Evolutionary conservation across 2,797 vertebrate genomes (phyloP), one percentile per base, ranked within the genome.

Genomic region (Ceryle rudis): DNA sequence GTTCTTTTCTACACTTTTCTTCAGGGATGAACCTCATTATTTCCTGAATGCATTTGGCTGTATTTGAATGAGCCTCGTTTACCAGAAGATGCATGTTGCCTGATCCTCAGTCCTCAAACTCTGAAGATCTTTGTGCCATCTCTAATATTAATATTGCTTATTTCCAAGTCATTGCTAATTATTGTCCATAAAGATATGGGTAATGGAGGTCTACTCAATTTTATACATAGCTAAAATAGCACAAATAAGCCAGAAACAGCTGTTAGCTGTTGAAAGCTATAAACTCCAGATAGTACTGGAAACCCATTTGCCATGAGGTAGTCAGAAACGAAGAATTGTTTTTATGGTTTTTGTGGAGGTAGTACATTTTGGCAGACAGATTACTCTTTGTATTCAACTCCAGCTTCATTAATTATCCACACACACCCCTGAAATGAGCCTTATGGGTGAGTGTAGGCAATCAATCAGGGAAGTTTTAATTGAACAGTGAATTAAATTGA

Each of bases 401-500:
- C 41, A 47, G 25, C 51, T 93, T 88, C 49, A 37, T 92, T 86
- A 86, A 39, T 94, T 87, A 80, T 78, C 89, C 69, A 58, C 57
- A 67, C 22, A 71, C 1, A 2, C 66, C 35, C 41, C 84, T 83
- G 78, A 85, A 85, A 74, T 29, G 84, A 82, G 37, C 81, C 37
- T 10, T 61, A 42, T 41, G 75, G 72, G 11, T 71, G 35, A 88
- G 29, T 52, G 41, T 35, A 89, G 61, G 57, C 65, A 86, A 88
- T 73, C 73, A 60, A 18, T 87, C 39, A 66, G 71, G 35, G 46
- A 83, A 51, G 51, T 75, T 95, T 64, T 92, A 93, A 93, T 72
- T 92, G 79, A 93, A 54, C 23, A 85, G 49, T 78, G 54, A 94
- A 85, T 83, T 93, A 94, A 80, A 82, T 66, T 60, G 20, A 37